Conservation (phyloP, 2,113 vertebrate genomes). For the Scatophagus argus region DNA sequence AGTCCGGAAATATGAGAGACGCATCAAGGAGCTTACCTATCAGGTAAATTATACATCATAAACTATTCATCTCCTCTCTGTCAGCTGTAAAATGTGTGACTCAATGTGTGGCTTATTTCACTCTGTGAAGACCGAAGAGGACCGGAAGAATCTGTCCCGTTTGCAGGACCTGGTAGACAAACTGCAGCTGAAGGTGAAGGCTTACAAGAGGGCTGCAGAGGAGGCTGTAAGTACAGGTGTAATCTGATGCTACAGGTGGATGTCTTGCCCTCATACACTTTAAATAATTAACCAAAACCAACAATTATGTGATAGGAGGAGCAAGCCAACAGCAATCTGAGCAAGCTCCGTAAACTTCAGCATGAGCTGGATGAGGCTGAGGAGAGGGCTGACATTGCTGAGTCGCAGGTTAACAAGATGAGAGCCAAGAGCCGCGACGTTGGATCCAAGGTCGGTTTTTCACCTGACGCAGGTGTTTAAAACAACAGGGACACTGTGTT, state of each 20-base stretch:
- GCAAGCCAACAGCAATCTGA: neutral
- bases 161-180: constrained; percentile 4
- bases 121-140: constrained; percentile 5
- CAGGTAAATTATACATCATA: too few species aligned
- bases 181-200: neutral
- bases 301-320: neutral
- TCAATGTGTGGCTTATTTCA: neutral
- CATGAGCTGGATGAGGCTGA: neutral
- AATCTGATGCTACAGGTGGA: neutral
- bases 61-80: too few species aligned
- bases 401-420: constrained; percentile 12
- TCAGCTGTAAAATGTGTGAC: neutral
- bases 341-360: constrained; percentile 4
- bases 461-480: neutral
- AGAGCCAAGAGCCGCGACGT: neutral
- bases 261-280: neutral
- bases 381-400: constrained; percentile 13
- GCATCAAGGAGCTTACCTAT: neutral
- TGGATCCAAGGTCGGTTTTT: constrained; percentile 1
- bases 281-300: neutral
- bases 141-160: neutral
- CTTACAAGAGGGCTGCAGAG: neutral
- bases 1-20: neutral
- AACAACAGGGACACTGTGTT: neutral
- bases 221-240: neutral